Base-by-base conservation (phyloP, 1,140 invertebrate species). In the Drosophila hydei region DNA sequence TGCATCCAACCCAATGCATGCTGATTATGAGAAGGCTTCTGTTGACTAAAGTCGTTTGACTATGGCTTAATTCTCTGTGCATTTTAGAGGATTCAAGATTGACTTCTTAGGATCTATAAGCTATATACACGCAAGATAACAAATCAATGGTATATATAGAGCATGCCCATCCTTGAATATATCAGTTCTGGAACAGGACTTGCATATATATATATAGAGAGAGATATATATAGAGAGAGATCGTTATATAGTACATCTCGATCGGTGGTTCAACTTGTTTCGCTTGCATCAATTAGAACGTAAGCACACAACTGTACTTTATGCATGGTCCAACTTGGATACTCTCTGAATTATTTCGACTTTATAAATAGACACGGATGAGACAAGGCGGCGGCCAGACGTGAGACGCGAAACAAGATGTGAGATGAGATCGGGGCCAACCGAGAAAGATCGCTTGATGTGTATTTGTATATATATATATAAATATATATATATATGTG, bases 311-410 rank as follows among this genome's bases (percentile, higher is more conserved):
- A 81, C 81, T 87, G 81, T 87, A 87, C 81, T 75, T 80, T 48
- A 21, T 62, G 42, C 45, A 58, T 55, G 61, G 68, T 54, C 68
- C 77, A 79, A 85, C 80, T 77, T 85, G 77, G 83, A 77, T 87
- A 75, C 74, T 80, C 54, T 77, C 70, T 80, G 59, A 77, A 85
- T 77, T 56, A 64, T 58, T 72, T 72, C 63, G 81, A 87, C 78
- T 88, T 87, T 87, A 87, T 81, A 87, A 87, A 87, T 87, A 87
- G 81, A 79, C 75, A 65, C 65, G 64, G 70, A 72, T 68, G 70
- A 72, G 63, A 67, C 62, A 47, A 67, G 56, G 50, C 47, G 48
- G 30, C 42, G 50, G 33, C 43, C 38, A 58, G 51, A 25, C 27
- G 11, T 23, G 21, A 14, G 38, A 27, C 21, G 38, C 16, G 52